Percentiles rank a stretch among this genome's conserved stretches.
phyloP scores from a whole-genome alignment of 2,888 invertebrate genomes.

The Harpagoxenus sublaevis region DNA sequence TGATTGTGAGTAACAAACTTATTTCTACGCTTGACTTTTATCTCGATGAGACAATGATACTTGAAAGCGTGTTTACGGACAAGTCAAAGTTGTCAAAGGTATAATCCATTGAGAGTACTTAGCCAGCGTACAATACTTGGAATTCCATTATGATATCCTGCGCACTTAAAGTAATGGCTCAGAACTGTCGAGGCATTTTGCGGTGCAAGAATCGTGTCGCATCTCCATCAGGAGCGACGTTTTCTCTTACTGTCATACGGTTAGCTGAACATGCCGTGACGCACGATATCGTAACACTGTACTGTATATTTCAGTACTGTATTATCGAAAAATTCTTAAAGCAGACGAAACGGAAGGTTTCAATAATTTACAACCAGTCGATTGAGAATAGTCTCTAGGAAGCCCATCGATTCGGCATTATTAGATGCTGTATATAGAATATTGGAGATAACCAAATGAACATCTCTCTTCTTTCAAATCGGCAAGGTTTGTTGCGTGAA shows the following conservation, averaged over 20 bases:
- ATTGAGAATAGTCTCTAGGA: conserved; percentile 29
- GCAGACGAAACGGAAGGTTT: not conserved
- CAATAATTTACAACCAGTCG: conserved; percentile 16
- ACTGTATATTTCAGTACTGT: conserved; percentile 16
- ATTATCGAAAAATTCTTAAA: conserved; percentile 1
- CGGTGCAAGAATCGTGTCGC: not conserved
- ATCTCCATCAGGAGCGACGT: not conserved
- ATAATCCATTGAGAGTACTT: not conserved
- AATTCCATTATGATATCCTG: conserved; percentile 12
- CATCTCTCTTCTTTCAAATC: not conserved
- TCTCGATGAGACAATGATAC: not conserved
- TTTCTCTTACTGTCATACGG: conserved; percentile 19
- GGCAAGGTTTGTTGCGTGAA: not conserved
- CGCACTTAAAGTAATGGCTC: conserved; percentile 16
- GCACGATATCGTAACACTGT: not conserved
- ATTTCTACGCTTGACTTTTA: not conserved
- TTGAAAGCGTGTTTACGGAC: not conserved
- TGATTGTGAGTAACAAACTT: not conserved
- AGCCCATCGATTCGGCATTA: conserved; percentile 40
- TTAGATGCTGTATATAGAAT: conserved; percentile 15
- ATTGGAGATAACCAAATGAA: conserved; percentile 6
- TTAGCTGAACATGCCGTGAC: not conserved
- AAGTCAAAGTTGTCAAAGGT: not conserved
- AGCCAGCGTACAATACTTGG: conserved; percentile 1
- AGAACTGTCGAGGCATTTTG: not conserved